Conservation (phyloP, 2,888 invertebrate species). For the Tipula unca region DNA sequence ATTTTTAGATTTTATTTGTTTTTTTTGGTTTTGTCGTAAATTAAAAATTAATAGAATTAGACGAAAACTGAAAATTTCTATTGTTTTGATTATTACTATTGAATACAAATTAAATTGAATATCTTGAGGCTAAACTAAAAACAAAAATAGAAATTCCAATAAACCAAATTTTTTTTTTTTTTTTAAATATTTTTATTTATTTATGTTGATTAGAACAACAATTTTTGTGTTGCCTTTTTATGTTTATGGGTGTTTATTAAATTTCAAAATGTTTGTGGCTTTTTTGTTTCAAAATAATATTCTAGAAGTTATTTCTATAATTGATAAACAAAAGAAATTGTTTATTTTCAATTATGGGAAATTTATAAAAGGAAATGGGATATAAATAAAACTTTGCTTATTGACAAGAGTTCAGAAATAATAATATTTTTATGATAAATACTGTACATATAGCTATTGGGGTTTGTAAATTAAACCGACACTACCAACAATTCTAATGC, state of each 20-base stretch:
- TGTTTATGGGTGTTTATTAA: not conserved
- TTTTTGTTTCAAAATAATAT: not conserved
- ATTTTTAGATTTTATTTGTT: not conserved
- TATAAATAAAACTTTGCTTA: not conserved
- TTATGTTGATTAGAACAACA: not conserved
- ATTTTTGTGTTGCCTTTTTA: not conserved
- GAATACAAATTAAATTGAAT: not conserved
- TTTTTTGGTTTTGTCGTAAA: not conserved
- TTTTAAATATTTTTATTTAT: not conserved
- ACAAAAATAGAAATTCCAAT: not conserved
- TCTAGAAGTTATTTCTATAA: not conserved
- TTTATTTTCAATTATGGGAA: not conserved
- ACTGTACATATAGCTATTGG: too few relatives aligned
- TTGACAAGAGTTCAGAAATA: not conserved
- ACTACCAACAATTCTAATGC: too few relatives aligned
- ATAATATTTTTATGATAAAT: too few relatives aligned
- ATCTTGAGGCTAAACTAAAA: not conserved
- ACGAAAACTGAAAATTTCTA: not conserved
- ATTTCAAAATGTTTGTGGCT: not conserved
- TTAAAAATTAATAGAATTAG: not conserved
- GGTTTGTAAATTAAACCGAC: too few relatives aligned
- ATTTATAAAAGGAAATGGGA: not conserved
- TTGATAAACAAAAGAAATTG: not conserved
- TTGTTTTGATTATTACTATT: not conserved
- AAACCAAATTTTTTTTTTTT: too few relatives aligned